Evolutionary conservation across 2,113 vertebrate genomes (phyloP).

Genomic region (Corythornis madagascariensis): DNA sequence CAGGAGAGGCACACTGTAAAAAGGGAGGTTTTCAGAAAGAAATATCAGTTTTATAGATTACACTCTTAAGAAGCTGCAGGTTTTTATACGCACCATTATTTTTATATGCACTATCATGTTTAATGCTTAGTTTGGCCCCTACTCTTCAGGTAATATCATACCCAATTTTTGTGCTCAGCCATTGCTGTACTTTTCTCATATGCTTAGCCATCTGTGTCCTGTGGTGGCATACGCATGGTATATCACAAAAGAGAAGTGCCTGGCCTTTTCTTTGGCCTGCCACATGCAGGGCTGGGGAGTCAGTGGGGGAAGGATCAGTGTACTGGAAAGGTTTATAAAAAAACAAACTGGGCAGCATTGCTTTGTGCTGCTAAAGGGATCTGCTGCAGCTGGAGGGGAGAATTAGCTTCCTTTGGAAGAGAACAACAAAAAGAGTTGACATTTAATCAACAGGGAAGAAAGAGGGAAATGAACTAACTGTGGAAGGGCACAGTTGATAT

Average conservation of each 20-base stretch:
- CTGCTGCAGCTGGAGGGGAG: neutral
- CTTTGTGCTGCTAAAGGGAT: neutral
- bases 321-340: neutral
- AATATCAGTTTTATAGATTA: neutral
- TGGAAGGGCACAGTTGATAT: neutral
- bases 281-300: neutral
- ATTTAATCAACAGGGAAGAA: conserved; percentile 9
- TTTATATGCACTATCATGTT: neutral
- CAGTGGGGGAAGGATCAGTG: neutral
- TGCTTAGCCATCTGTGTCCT: conserved; percentile 5
- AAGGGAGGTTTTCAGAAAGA: neutral
- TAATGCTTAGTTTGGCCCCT: neutral
- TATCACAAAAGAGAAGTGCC: neutral
- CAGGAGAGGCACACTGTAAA: neutral
- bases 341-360: neutral
- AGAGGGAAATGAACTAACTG: neutral
- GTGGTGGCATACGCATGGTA: neutral
- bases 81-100: neutral
- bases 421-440: neutral
- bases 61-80: neutral
- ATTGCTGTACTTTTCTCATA: neutral
- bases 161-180: neutral
- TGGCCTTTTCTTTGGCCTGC: neutral
- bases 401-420: conserved; percentile 13
- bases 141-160: neutral